Percentiles rank a stretch among this genome's conserved stretches.
phyloP scores from a whole-genome alignment of 2,113 vertebrate species.

The Delphinapterus leucas region DNA sequence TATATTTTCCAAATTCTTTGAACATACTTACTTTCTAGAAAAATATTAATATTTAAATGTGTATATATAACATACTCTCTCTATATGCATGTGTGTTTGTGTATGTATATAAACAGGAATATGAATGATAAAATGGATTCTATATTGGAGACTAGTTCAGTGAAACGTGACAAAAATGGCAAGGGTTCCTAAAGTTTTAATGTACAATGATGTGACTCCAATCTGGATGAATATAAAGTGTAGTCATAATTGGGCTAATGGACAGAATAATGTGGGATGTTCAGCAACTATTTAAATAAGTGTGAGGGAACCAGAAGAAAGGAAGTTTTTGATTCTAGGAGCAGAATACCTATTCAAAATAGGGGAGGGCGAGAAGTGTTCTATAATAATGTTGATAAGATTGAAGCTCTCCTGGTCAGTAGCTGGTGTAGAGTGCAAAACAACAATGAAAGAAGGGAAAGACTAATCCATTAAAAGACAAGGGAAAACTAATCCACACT shows the following conservation, averaged over 20 bases:
- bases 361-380: neutral
- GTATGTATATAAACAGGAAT: neutral
- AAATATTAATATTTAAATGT: neutral
- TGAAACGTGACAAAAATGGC: neutral
- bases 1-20: neutral
- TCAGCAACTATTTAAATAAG: neutral
- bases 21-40: neutral
- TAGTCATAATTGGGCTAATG: neutral
- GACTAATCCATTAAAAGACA: neutral
- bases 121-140: neutral
- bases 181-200: neutral
- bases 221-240: neutral
- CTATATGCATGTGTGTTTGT: neutral
- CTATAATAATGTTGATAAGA: neutral
- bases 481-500: neutral
- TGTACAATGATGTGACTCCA: neutral
- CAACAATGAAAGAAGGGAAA: neutral
- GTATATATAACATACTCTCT: neutral
- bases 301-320: neutral
- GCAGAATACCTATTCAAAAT: neutral
- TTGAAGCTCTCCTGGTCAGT: neutral
- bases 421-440: neutral
- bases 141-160: neutral
- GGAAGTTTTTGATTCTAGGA: neutral
- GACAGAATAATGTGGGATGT: neutral